phyloP scores from a whole-genome alignment of 2,888 invertebrate genomes.

The Microctonus aethiopoides region DNA sequence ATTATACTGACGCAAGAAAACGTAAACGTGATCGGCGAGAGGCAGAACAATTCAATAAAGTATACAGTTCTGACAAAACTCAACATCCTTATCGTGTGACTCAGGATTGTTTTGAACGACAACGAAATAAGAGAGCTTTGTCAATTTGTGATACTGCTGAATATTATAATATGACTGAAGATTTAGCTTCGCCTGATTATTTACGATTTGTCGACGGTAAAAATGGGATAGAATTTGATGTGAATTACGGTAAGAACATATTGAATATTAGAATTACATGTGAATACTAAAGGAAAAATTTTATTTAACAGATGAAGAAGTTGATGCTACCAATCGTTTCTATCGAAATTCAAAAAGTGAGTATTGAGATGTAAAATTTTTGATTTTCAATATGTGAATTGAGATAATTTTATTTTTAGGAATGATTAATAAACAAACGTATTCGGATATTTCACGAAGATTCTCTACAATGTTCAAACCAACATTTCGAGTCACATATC shows the following conservation, averaged over 20 bases:
- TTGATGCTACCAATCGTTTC: neutral
- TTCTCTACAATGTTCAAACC: neutral
- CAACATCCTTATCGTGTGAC: neutral
- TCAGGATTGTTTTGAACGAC: neutral
- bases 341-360: neutral
- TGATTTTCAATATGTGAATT: neutral
- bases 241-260: neutral
- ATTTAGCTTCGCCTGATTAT: conserved; percentile 7
- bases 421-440: neutral
- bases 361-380: neutral
- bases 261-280: neutral
- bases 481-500: neutral
- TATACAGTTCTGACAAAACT: neutral
- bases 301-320: neutral
- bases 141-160: conserved; percentile 26
- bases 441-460: neutral
- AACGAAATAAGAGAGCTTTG: conserved; percentile 8
- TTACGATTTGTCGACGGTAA: neutral
- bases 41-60: neutral
- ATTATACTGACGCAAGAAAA: neutral
- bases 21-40: neutral
- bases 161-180: conserved; percentile 12
- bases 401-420: neutral
- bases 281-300: neutral
- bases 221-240: neutral